Evolutionary conservation across 2,113 vertebrate species (phyloP).

Genomic region (Jacana jacana): DNA sequence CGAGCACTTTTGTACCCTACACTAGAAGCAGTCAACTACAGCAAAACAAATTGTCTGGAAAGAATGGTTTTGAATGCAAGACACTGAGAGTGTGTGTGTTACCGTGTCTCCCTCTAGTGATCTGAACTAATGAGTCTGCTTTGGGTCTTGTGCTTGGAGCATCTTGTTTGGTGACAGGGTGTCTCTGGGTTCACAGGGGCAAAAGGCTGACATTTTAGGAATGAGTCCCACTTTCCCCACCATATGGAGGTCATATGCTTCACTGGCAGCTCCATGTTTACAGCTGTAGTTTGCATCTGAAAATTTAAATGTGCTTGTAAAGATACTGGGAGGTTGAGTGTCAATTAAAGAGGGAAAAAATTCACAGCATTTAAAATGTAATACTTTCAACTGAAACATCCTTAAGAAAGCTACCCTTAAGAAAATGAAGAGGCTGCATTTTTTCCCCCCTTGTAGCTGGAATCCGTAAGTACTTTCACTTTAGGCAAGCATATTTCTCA

Average conservation of each 20-base stretch:
- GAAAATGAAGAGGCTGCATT: not conserved
- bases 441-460: not conserved
- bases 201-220: not conserved
- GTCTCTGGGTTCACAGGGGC: not conserved
- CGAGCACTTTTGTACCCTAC: not conserved
- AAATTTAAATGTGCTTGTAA: not conserved
- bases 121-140: not conserved
- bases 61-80: not conserved
- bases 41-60: not conserved
- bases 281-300: not conserved
- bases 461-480: constrained; percentile 40
- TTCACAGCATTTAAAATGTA: not conserved
- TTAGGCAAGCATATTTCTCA: constrained; percentile 32
- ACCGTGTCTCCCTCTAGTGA: constrained; percentile 56
- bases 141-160: not conserved
- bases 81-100: not conserved
- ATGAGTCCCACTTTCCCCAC: not conserved
- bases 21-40: not conserved
- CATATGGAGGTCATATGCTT: not conserved
- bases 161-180: not conserved
- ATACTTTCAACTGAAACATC: constrained; percentile 12
- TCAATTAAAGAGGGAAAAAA: constrained; percentile 39
- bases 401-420: constrained; percentile 9
- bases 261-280: not conserved
- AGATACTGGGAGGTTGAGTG: not conserved